Percentiles rank a stretch among this genome's conserved stretches.
Evolutionary conservation across 2,888 invertebrate genomes (phyloP).

Genomic region (Hydroisotoma schaefferi): DNA sequence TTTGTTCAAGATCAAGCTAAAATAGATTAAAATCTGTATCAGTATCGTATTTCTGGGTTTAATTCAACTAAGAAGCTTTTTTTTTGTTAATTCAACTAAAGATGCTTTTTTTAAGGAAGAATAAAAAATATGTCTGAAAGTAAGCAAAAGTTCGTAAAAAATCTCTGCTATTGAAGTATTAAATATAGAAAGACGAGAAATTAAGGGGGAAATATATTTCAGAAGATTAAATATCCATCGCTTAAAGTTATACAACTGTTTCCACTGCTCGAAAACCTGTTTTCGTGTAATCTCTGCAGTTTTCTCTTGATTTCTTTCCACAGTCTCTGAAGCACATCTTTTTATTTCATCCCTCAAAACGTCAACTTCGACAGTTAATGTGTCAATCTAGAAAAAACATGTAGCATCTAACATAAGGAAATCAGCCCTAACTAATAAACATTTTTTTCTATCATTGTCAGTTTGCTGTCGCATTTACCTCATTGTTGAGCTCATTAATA

Average conservation of each 20-base stretch:
- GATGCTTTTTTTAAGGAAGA: too few relatives aligned
- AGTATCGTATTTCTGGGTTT: not conserved
- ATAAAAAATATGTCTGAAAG: too few relatives aligned
- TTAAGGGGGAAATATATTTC: too few relatives aligned
- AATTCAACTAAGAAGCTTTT: too few relatives aligned
- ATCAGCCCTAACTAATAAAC: too few relatives aligned
- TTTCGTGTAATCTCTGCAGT: constrained; percentile 32
- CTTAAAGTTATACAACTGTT: too few relatives aligned
- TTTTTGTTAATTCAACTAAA: too few relatives aligned
- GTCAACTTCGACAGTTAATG: constrained; percentile 31
- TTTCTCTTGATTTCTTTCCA: constrained; percentile 40
- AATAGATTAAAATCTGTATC: not conserved
- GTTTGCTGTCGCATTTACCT: constrained; percentile 24
- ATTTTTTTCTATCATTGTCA: not conserved
- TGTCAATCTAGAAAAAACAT: constrained; percentile 33
- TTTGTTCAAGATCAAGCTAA: constrained; percentile 32
- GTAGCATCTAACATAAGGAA: not conserved
- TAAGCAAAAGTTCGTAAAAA: too few relatives aligned
- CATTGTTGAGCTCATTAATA: constrained; percentile 46
- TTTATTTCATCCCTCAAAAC: constrained; percentile 35
- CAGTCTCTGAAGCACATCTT: constrained; percentile 34
- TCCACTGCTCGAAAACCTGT: constrained; percentile 20
- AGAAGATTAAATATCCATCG: not conserved
- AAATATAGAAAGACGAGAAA: too few relatives aligned
- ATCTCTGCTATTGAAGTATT: too few relatives aligned